Conservation (phyloP, 1,140 invertebrate genomes). For the Drosophila orena region DNA sequence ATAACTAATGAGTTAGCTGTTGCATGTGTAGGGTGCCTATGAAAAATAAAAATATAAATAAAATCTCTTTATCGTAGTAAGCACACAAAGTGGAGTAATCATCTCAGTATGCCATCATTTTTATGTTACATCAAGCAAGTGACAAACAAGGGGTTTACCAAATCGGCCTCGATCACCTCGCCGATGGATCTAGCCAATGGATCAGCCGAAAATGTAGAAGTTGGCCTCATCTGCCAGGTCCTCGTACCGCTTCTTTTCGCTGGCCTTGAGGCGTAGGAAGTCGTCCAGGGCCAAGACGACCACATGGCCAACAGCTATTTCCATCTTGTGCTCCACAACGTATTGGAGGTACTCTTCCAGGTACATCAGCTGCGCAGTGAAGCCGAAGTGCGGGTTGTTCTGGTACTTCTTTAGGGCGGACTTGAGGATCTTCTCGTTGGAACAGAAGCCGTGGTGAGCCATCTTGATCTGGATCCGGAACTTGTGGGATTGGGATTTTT, state of each 20-base stretch:
- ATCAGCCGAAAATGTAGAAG: not conserved
- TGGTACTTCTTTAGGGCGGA: constrained; percentile 23
- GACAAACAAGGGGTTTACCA: not conserved
- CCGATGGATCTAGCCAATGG: not conserved
- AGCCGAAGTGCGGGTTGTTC: not conserved
- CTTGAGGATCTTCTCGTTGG: constrained; percentile 42
- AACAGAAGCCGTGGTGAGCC: constrained; percentile 40
- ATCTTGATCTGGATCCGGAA: not conserved
- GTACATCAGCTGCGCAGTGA: constrained; percentile 29
- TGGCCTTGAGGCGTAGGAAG: constrained; percentile 4
- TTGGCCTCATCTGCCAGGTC: not conserved
- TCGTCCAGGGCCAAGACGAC: constrained; percentile 1
- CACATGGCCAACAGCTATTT: not conserved
- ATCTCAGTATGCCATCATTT: not conserved
- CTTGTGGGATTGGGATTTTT: not conserved
- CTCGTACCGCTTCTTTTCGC: not conserved
- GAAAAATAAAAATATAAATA: no score
- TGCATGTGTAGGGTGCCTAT: no score
- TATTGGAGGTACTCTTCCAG: constrained; percentile 29
- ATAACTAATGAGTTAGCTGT: not conserved
- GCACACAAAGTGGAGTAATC: no score
- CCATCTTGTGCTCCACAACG: no score
- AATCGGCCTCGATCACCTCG: not conserved
- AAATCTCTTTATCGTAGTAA: no score
- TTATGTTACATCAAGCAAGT: not conserved